Base-by-base conservation (phyloP, 2,888 invertebrate genomes). In the Lasioglossum malachurum region DNA sequence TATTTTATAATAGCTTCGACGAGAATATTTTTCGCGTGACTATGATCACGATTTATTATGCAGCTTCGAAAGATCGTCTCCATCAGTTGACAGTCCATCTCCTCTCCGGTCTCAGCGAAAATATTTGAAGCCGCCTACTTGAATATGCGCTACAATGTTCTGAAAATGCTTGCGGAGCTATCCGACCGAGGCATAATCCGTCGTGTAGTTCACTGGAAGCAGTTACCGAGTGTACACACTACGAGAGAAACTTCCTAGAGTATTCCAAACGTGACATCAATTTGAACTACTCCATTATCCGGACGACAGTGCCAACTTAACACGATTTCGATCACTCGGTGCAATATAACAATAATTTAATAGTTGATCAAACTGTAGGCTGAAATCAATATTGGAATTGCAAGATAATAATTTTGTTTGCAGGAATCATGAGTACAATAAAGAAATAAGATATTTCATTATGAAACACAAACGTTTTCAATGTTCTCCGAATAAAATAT, bases 201-300 rank as follows among this genome's bases (percentile, higher is more conserved):
- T 76, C 79, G 79, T 80, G 76, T 77, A 83, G 84, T 77, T 84
- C 76, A 64, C 78, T 75, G 72, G 71, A 72, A 85, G 78, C 78
- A 75, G 84, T 82, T 84, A 78, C 75, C 75, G 75, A 79, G 73
- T 83, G 82, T 78, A 67, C 23, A 67, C 23, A 35, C 69, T 64
- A 57, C 60, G 27, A 73, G 74, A 35, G 72, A 84, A 80, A 86
- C 84, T 86, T 84, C 75, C 53, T 72, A 75, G 80, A 75, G 38
- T 75, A 78, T 80, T 83, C 74, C 72, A 80, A 75, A 79, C 79
- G 80, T 84, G 83, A 80, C 83, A 83, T 83, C 75, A 83, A 83
- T 84, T 80, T 53, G 27, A 84, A 72, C 78, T 75, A 44, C 83
- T 71, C 84, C 75, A 80, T 85, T 85, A 85, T 76, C 73, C 44